Conservation (phyloP, 1,140 invertebrate species). For the Micrasema minimum region DNA sequence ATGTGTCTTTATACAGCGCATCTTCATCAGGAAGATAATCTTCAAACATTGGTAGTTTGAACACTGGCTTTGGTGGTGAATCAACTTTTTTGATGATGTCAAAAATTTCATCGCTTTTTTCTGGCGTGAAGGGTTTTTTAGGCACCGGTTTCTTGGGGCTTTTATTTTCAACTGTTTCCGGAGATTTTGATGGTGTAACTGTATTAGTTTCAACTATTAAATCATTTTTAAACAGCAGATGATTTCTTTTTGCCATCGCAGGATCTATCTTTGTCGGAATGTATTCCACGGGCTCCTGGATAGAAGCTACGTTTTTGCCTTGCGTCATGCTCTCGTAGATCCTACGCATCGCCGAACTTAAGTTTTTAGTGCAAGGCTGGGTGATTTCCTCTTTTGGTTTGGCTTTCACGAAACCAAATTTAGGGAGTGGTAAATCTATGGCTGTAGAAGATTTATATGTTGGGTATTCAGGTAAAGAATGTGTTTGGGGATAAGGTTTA, state of each 20-base stretch:
- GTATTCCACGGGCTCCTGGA: constrained; percentile 57
- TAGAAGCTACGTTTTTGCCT: background rate
- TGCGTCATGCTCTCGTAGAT: constrained; percentile 44
- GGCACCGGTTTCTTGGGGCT: background rate
- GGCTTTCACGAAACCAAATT: constrained; percentile 5
- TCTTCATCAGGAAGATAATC: constrained; percentile 59
- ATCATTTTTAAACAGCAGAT: constrained; percentile 64
- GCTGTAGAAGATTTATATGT: background rate
- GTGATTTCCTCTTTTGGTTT: background rate
- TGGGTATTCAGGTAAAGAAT: background rate
- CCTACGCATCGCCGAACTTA: constrained; percentile 44
- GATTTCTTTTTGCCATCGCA: constrained; percentile 61
- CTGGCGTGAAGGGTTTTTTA: too few relatives aligned
- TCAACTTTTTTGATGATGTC: constrained; percentile 15
- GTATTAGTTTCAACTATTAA: constrained; percentile 4
- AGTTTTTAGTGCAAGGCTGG: constrained; percentile 33
- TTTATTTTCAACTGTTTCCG: background rate
- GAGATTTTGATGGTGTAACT: background rate
- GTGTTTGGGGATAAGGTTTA: background rate
- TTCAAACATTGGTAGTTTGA: constrained; percentile 27
- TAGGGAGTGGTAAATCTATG: constrained; percentile 17
- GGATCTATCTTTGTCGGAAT: constrained; percentile 62
- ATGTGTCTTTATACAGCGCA: constrained; percentile 61
- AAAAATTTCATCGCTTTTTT: background rate
- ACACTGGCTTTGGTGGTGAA: background rate